These are phyloP conservation scores for Resseliella maxima DNA, from an alignment of 2,888 invertebrate species.

Conservation along the genomic window DNA sequence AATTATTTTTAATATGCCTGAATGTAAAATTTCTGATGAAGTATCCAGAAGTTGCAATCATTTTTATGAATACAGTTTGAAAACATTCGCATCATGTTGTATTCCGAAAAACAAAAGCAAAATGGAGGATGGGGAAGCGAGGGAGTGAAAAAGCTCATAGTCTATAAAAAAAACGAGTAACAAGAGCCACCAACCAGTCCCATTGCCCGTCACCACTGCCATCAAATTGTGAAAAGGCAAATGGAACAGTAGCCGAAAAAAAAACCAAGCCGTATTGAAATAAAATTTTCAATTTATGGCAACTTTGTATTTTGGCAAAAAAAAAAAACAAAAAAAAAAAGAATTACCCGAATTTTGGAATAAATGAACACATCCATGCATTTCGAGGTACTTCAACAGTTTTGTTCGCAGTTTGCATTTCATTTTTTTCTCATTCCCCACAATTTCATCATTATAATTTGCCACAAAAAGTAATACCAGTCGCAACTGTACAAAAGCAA, in stretches of 20 bases:
- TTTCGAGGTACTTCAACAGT: not conserved
- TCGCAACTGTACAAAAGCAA: not conserved
- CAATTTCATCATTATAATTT: not conserved
- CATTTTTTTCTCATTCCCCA: not conserved
- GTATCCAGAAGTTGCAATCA: slow-evolving; percentile 45
- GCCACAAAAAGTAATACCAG: not conserved
- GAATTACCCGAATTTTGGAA: not conserved
- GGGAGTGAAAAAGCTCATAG: not conserved
- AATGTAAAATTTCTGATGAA: slow-evolving; percentile 23
- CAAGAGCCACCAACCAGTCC: not conserved
- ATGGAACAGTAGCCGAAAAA: no score
- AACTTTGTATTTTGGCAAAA: not conserved
- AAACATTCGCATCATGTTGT: not conserved
- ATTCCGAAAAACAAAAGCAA: not conserved
- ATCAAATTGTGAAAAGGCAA: not conserved
- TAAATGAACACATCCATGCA: slow-evolving; percentile 28
- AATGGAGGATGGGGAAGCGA: no score
- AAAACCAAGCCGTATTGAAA: not conserved
- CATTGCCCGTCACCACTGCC: not conserved
- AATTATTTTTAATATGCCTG: slow-evolving; percentile 43
- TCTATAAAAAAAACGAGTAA: not conserved
- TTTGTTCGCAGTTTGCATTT: not conserved
- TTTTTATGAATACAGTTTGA: slow-evolving; percentile 18
- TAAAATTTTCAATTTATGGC: slow-evolving; percentile 48
- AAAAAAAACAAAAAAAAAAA: not conserved